Percentiles rank a stretch among this genome's conserved stretches.
phyloP scores from a whole-genome alignment of 2,113 vertebrate species.

The Syngnathoides biaculeatus region DNA sequence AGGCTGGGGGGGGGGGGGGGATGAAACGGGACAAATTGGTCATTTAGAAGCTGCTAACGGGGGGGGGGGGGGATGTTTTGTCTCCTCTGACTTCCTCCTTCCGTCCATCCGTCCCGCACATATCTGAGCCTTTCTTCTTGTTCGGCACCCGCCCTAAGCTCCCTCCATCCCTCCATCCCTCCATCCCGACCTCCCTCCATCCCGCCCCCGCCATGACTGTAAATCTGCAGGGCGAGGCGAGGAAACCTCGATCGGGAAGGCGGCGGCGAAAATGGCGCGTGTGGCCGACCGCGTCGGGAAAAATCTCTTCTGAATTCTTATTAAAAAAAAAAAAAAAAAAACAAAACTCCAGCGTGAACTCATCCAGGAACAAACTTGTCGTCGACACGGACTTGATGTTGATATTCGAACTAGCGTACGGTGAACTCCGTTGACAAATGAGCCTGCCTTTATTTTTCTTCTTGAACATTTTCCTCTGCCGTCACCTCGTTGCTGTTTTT shows the following conservation, averaged over 20 bases:
- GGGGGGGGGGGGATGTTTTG: background rate
- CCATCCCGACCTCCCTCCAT: background rate
- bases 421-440: too few relatives aligned
- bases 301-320: background rate
- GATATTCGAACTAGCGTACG: too few relatives aligned
- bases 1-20: background rate
- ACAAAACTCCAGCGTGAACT: background rate
- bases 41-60: background rate
- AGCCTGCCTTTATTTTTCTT: too few relatives aligned
- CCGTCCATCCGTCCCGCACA: background rate
- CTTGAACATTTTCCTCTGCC: too few relatives aligned
- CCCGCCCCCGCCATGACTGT: background rate
- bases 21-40: constrained; percentile 2
- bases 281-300: background rate
- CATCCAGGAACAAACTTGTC: too few relatives aligned
- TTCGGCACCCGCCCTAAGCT: too few relatives aligned
- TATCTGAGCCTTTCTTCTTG: too few relatives aligned
- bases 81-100: background rate
- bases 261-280: background rate
- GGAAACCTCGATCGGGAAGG: constrained; percentile 3
- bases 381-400: too few relatives aligned
- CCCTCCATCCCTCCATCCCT: background rate
- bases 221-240: constrained; percentile 7
- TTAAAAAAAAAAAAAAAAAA: background rate
- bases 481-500: too few relatives aligned